phyloP scores from a whole-genome alignment of 2,113 vertebrate genomes.

The Ornithorhynchus anatinus region DNA sequence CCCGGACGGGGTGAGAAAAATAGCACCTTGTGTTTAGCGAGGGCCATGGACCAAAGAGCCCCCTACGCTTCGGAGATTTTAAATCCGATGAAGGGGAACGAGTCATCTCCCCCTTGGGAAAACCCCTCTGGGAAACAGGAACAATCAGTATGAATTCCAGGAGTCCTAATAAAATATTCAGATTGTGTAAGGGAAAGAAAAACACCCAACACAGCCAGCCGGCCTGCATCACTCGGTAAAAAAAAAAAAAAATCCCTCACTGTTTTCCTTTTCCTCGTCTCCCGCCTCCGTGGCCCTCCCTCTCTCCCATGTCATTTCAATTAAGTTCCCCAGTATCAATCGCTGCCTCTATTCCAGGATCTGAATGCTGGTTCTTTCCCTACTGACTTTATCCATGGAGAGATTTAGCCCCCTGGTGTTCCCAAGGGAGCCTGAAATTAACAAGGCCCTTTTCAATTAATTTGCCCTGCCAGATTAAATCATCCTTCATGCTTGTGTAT shows the following conservation, averaged over 20 bases:
- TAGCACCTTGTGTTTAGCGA: no score
- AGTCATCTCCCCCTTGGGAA: no score
- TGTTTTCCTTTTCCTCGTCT: neutral
- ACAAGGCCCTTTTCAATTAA: constrained; percentile 18
- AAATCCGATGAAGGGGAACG: no score
- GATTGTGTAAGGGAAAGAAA: neutral
- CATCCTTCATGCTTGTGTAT: neutral
- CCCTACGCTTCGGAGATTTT: no score
- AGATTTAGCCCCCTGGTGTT: constrained; percentile 9
- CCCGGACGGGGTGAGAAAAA: no score
- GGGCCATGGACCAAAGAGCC: no score
- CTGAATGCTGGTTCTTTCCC: neutral
- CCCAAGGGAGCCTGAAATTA: constrained; percentile 42
- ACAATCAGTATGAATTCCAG: neutral
- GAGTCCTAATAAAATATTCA: neutral
- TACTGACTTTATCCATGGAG: neutral
- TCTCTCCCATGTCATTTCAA: neutral
- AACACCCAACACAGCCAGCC: neutral
- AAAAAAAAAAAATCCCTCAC: neutral
- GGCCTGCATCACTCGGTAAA: neutral
- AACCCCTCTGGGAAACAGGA: no score
- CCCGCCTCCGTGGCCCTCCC: no score
- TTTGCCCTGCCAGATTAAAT: neutral
- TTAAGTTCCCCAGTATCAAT: neutral
- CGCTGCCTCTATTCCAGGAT: neutral